A percentile compares a stretch with the other conserved stretches of the same genome.
Conservation (phyloP, 2,888 invertebrate genomes). For the Ophion ventricosus region DNA sequence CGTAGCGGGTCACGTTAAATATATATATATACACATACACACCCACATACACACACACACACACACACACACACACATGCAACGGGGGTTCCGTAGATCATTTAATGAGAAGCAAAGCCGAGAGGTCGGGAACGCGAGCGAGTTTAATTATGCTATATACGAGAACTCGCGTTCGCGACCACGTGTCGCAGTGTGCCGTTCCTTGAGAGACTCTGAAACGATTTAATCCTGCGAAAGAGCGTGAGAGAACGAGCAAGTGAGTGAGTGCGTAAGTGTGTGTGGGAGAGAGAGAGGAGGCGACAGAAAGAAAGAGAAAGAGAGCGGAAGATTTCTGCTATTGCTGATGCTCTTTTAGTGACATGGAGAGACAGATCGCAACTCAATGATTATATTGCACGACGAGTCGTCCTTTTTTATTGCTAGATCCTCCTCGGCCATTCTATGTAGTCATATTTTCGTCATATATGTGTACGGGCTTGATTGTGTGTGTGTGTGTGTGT, state of each 20-base stretch:
- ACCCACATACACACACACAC: neutral
- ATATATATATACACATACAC: conserved; percentile 1
- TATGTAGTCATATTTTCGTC: conserved; percentile 12
- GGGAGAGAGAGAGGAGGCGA: conserved; percentile 26
- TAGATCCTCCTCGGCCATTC: conserved; percentile 57
- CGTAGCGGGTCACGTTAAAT: too few relatives aligned
- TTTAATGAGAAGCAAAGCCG: conserved; percentile 39
- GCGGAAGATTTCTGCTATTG: conserved; percentile 52
- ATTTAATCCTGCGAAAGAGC: conserved; percentile 48
- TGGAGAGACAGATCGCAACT: conserved; percentile 52
- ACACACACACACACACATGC: neutral
- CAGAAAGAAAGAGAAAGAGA: conserved; percentile 29
- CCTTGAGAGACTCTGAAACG: conserved; percentile 37
- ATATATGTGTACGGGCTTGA: neutral
- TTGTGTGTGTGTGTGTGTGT: neutral
- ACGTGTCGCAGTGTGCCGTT: conserved; percentile 43
- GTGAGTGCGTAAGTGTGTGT: conserved; percentile 29
- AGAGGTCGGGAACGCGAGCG: conserved; percentile 20
- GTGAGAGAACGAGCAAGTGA: conserved; percentile 19
- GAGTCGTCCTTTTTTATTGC: conserved; percentile 45
- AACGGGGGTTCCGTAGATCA: conserved; percentile 4
- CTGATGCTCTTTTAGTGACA: conserved; percentile 47
- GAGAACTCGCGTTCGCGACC: conserved; percentile 23
- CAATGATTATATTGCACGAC: conserved; percentile 60
- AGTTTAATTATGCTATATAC: conserved; percentile 50